Conservation (phyloP, 1,140 invertebrate genomes). For the Whitmania pigra region DNA sequence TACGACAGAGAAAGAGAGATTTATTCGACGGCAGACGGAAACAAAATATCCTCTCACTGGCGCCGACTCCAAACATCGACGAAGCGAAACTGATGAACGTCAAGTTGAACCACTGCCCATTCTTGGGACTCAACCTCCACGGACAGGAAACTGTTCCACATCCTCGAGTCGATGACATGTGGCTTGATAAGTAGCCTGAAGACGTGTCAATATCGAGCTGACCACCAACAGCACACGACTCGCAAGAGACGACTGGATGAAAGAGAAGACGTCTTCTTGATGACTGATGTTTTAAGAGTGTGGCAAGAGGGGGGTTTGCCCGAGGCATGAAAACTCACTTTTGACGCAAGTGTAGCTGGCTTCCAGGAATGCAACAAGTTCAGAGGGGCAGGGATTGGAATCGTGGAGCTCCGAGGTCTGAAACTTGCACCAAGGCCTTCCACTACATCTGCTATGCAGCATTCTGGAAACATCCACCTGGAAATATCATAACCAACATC, state of each 20-base stretch:
- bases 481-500: no score
- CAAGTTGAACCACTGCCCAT: constrained; percentile 18
- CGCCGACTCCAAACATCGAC: no score
- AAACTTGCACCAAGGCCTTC: constrained; percentile 7
- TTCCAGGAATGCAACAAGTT: constrained; percentile 15
- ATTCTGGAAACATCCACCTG: background rate
- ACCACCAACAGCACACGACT: background rate
- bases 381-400: constrained; percentile 6
- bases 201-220: background rate
- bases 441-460: background rate
- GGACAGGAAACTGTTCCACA: constrained; percentile 17
- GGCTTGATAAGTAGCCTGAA: constrained; percentile 16
- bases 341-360: constrained; percentile 16
- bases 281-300: no score
- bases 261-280: background rate
- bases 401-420: constrained; percentile 16
- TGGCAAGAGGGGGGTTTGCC: background rate
- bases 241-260: background rate
- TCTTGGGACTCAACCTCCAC: constrained; percentile 9
- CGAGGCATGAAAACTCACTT: background rate
- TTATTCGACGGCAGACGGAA: no score
- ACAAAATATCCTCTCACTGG: no score
- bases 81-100: constrained; percentile 16
- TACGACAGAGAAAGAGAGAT: no score
- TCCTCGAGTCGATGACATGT: background rate